Conservation (phyloP, 2,888 invertebrate genomes). For the Teinopalpus imperialis region DNA sequence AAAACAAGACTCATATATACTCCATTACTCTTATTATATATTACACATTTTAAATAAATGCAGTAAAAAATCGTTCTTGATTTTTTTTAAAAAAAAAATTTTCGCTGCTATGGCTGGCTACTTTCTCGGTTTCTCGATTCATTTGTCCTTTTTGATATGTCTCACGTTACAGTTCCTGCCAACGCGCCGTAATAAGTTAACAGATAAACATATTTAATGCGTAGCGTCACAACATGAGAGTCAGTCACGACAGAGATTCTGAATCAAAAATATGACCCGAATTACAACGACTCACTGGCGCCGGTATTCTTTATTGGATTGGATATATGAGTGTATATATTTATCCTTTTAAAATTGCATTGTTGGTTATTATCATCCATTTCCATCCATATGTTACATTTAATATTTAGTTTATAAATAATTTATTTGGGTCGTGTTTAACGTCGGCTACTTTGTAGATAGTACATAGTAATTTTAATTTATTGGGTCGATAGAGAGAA, state of each 20-base stretch:
- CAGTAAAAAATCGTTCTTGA: constrained; percentile 4
- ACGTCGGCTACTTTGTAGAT: no score
- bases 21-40: no score
- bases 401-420: no score
- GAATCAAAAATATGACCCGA: constrained; percentile 65
- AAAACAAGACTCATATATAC: no score
- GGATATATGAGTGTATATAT: constrained; percentile 23
- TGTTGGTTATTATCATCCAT: background rate
- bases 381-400: no score
- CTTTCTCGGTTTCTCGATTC: constrained; percentile 14
- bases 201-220: constrained; percentile 27
- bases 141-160: constrained; percentile 24
- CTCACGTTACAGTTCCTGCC: constrained; percentile 17
- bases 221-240: constrained; percentile 34
- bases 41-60: background rate
- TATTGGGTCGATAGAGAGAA: background rate
- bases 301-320: constrained; percentile 40
- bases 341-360: constrained; percentile 13
- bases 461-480: no score
- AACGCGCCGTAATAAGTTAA: constrained; percentile 21
- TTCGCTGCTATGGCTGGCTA: constrained; percentile 1
- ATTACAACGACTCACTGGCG: constrained; percentile 60
- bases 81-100: no score
- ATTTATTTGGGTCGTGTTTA: no score
- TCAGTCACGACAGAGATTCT: constrained; percentile 57